Evolutionary conservation across 2,888 invertebrate species (phyloP).

Genomic region (Oscheius myriophilus): DNA sequence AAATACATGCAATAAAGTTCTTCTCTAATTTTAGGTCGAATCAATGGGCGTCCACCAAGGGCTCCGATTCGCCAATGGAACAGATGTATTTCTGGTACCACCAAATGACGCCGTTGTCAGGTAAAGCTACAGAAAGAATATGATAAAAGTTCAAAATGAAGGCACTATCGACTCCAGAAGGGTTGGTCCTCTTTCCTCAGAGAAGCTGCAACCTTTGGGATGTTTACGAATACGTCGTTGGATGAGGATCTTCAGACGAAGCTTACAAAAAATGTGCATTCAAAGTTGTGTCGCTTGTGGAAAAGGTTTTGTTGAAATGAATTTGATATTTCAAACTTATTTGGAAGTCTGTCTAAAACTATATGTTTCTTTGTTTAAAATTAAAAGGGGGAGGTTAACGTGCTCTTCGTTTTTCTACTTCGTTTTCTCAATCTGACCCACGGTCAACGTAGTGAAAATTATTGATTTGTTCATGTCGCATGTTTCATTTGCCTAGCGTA

Average conservation of each 20-base stretch:
- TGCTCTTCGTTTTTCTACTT: too few relatives aligned
- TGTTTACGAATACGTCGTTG: conserved; percentile 26
- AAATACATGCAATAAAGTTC: conserved; percentile 1
- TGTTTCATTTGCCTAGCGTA: too few relatives aligned
- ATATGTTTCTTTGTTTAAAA: too few relatives aligned
- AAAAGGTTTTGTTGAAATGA: too few relatives aligned
- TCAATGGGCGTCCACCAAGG: conserved; percentile 53
- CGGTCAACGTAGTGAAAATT: too few relatives aligned
- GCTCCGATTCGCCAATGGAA: conserved; percentile 19
- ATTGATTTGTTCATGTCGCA: too few relatives aligned
- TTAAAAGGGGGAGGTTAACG: too few relatives aligned
- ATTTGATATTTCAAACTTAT: too few relatives aligned
- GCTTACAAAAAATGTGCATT: conserved; percentile 4
- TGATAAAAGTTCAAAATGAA: not conserved
- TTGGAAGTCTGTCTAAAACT: too few relatives aligned
- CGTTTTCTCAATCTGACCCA: too few relatives aligned
- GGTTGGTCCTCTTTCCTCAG: conserved; percentile 49
- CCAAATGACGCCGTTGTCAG: conserved; percentile 38
- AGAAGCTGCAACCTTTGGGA: conserved; percentile 48
- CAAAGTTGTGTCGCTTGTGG: not conserved
- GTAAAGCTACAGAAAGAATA: not conserved
- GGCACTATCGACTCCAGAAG: conserved; percentile 44
- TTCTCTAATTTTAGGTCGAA: conserved; percentile 31
- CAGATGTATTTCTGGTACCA: conserved; percentile 30
- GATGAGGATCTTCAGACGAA: not conserved